Conservation (phyloP, 2,113 vertebrate genomes). For the Xenopus laevis region DNA sequence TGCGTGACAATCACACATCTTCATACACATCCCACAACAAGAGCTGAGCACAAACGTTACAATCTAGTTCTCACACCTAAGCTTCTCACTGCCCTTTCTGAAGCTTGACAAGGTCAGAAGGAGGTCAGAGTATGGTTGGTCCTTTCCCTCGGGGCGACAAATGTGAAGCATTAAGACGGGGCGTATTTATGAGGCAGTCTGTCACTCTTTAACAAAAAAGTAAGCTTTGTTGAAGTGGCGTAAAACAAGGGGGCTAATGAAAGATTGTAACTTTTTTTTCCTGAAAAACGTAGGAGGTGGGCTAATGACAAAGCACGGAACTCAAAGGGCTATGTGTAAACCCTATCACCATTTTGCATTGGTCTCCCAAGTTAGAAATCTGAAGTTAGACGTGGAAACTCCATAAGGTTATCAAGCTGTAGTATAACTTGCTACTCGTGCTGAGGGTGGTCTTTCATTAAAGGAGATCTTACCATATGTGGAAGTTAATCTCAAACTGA, state of each 20-base stretch:
- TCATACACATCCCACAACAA: not conserved
- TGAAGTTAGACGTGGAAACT: too few relatives aligned
- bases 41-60: not conserved
- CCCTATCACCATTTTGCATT: too few relatives aligned
- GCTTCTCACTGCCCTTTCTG: not conserved
- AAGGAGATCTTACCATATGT: too few relatives aligned
- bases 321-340: too few relatives aligned
- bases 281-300: too few relatives aligned
- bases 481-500: too few relatives aligned
- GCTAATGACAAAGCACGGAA: too few relatives aligned
- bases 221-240: not conserved
- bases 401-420: too few relatives aligned
- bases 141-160: not conserved
- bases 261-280: not conserved
- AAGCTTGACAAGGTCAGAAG: constrained; percentile 1
- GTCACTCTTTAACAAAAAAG: not conserved
- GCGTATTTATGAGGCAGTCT: constrained; percentile 10
- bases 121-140: not conserved
- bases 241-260: not conserved
- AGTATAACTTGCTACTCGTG: too few relatives aligned
- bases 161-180: not conserved
- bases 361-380: too few relatives aligned
- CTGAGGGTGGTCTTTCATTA: too few relatives aligned
- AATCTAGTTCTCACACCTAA: constrained; percentile 14
- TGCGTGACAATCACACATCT: constrained; percentile 1